Conservation (phyloP, 1,140 invertebrate species). For the Apis laboriosa region DNA sequence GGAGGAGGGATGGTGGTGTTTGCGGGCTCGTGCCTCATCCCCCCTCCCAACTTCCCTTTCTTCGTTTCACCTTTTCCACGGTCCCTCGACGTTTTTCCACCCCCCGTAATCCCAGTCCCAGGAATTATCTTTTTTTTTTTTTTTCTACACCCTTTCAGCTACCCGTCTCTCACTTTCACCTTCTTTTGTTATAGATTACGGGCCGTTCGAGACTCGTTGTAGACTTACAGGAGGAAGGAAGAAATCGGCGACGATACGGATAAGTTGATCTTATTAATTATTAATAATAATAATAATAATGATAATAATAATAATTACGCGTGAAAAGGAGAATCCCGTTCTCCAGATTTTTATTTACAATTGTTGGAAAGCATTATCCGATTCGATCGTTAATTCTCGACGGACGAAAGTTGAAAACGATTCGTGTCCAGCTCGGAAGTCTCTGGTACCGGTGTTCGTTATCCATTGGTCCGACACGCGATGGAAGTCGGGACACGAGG, state of each 20-base stretch:
- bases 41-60: not conserved
- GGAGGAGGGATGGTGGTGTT: not conserved
- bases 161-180: not conserved
- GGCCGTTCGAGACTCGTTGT: too few relatives aligned
- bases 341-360: not conserved
- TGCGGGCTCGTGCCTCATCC: not conserved
- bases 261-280: not conserved
- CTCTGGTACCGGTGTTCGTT: conserved; percentile 11
- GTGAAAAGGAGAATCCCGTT: too few relatives aligned
- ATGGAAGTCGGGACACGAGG: not conserved
- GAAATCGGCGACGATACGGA: not conserved
- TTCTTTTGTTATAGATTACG: not conserved
- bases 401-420: conserved; percentile 30
- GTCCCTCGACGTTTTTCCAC: not conserved
- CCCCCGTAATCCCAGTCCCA: not conserved
- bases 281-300: too few relatives aligned
- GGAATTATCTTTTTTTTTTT: not conserved
- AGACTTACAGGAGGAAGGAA: not conserved
- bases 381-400: conserved; percentile 47
- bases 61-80: too few relatives aligned
- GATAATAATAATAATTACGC: too few relatives aligned
- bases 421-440: conserved; percentile 13
- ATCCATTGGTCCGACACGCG: not conserved
- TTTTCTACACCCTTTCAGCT: not conserved
- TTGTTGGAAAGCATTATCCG: not conserved